A percentile compares a stretch with the other conserved stretches of the same genome.
Conservation (phyloP, 2,888 invertebrate species). For the Cataglyphis altisquamis region DNA sequence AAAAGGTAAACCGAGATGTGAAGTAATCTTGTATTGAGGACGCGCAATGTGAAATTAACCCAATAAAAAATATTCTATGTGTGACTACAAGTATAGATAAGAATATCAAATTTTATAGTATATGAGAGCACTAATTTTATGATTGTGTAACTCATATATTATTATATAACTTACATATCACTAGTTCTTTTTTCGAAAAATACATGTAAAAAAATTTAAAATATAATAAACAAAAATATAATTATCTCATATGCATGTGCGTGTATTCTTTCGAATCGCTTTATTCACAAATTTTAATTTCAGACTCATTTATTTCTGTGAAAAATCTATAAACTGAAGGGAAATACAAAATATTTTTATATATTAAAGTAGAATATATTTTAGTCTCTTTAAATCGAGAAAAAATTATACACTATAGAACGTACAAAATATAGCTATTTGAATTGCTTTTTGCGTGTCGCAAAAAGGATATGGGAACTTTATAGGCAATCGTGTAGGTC, state of each 20-base stretch:
- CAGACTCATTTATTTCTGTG: neutral
- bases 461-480: conserved; percentile 81
- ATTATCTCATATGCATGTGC: neutral
- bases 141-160: neutral
- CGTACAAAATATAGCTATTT: conserved; percentile 70
- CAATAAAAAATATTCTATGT: conserved; percentile 4
- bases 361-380: conserved; percentile 34
- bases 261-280: neutral
- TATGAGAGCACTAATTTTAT: neutral
- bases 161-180: neutral
- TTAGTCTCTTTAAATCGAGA: conserved; percentile 8
- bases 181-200: neutral
- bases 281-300: neutral
- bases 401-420: conserved; percentile 48
- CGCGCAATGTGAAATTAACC: neutral
- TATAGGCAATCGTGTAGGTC: conserved; percentile 83
- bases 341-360: neutral
- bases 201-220: neutral
- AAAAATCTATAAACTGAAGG: neutral
- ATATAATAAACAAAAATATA: neutral
- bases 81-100: neutral
- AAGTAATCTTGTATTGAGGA: neutral
- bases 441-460: conserved; percentile 70
- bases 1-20: conserved; percentile 30
- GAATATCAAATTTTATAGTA: neutral